Conservation (phyloP, 2,797 vertebrate species). For the Mycteria americana region DNA sequence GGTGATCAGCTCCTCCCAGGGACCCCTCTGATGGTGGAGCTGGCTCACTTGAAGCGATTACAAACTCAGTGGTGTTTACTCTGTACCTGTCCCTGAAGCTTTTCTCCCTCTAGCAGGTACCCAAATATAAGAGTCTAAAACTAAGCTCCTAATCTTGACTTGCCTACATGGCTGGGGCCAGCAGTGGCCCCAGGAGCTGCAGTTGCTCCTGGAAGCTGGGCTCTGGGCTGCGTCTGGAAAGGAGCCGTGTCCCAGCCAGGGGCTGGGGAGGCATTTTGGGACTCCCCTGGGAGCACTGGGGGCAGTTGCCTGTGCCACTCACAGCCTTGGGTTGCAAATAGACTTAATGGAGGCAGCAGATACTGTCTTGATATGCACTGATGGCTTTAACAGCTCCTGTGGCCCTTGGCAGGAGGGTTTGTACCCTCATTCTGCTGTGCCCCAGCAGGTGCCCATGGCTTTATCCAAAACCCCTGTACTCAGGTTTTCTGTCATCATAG, state of each 20-base stretch:
- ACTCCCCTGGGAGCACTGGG: rapidly evolving
- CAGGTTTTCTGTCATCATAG: background rate
- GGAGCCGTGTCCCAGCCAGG: rapidly evolving
- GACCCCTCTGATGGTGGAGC: background rate
- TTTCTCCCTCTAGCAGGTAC: background rate
- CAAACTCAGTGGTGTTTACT: rapidly evolving
- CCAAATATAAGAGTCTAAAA: background rate
- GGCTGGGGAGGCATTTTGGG: background rate
- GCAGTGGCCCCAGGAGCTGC: background rate
- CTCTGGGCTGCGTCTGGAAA: background rate
- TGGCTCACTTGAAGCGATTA: background rate
- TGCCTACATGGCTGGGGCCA: background rate
- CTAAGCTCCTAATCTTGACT: background rate
- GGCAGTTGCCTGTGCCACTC: background rate
- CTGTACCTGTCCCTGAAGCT: background rate
- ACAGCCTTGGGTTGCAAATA: background rate
- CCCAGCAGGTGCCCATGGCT: background rate
- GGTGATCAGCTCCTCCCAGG: background rate
- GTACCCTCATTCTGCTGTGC: background rate
- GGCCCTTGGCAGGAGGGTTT: background rate
- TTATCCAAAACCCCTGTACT: background rate
- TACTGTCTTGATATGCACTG: background rate
- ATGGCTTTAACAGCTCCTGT: background rate
- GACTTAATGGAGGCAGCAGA: background rate
- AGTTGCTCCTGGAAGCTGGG: background rate